Conservation (phyloP, 2,888 invertebrate genomes). For the Himalopsyche japonica region DNA sequence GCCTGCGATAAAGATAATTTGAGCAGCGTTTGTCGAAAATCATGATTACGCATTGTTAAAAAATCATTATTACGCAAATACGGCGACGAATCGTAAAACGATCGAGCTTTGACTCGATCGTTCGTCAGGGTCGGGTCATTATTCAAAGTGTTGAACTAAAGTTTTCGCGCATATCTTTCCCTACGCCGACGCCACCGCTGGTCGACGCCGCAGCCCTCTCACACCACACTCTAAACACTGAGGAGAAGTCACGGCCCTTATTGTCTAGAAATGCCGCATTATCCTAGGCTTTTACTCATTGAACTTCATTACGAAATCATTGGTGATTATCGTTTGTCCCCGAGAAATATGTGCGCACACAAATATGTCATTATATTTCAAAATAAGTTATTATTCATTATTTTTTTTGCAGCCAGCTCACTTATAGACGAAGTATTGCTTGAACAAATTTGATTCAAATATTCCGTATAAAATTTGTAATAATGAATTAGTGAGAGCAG, state of each 20-base stretch:
- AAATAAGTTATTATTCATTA: too few species aligned
- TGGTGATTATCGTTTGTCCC: background rate
- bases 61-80: too few species aligned
- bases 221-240: background rate
- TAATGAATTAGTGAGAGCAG: too few species aligned
- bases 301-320: background rate
- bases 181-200: background rate
- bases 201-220: background rate
- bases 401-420: too few species aligned
- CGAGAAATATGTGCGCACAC: background rate
- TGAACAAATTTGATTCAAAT: too few species aligned
- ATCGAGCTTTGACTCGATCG: background rate
- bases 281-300: background rate
- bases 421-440: too few species aligned
- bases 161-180: conserved; percentile 18
- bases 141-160: conserved; percentile 25
- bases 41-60: too few species aligned
- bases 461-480: too few species aligned
- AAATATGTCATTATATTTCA: background rate
- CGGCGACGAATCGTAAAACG: background rate
- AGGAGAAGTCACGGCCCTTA: background rate
- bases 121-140: conserved; percentile 19
- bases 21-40: too few species aligned
- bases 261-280: background rate
- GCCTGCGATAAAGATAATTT: too few species aligned